Base-by-base conservation (phyloP, 1,140 invertebrate genomes). In the Dysdera silvatica region DNA sequence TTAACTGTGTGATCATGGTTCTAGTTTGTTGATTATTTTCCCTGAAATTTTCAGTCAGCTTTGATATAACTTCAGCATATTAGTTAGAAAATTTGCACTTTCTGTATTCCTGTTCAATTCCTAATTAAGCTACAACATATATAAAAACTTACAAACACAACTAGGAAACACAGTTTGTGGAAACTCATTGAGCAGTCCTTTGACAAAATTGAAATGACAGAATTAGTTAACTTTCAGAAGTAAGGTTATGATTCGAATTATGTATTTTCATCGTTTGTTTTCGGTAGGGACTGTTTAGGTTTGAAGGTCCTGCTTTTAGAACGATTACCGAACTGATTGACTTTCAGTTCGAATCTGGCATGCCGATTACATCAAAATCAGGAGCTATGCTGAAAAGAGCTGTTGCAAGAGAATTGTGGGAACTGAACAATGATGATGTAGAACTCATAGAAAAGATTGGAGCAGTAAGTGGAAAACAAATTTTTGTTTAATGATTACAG, bases 391-490 rank as follows among this genome's bases (percentile, higher is more conserved):
- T 98, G 12, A 83, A 87, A 64, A 85, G 84, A 51, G 88, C 93
- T 1, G 88, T 98, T 67, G 84, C 85, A 4, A 79, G 92, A 16
- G 92, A 95, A 80, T 82, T 85, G 54, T 97, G 95, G 93, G 93
- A 98, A 73, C 81, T 98, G 0, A 94, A 92, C 73, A 97, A 97
- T 75, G 93, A 97, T 74, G 91, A 97, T 77, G 90, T 98, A 48
- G 83, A 88, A 58, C 78, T 97, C 12, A 78, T 91, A 45, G 90
- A 95, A 71, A 96, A 96, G 82, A 95, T 97, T 73, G 94, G 95
- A 75, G 82, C 88, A 74, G 92, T 95, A 77, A 83, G 79, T 76
- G 2, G 31, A 8, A 28, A 49, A 33, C 8, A 12, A 18, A 37
- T 37, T 37, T 28, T n/a, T n/a, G n/a, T 1, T 12, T 37, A 37